Percentiles rank a stretch among this genome's conserved stretches.
Evolutionary conservation across 1,140 invertebrate species (phyloP).

Genomic region (Stegodyphus mimosarum): DNA sequence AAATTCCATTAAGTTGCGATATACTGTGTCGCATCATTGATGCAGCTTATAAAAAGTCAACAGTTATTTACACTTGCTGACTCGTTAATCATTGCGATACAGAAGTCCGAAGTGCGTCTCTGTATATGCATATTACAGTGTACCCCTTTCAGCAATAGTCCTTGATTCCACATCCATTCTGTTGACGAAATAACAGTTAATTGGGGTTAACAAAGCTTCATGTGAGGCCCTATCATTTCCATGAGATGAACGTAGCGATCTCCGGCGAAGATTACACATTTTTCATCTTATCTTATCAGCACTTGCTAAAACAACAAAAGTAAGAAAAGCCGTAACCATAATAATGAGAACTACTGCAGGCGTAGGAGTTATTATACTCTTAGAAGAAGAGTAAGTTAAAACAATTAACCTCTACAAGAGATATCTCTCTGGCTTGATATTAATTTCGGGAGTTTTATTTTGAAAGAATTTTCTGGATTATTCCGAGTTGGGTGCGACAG

Average conservation of each 20-base stretch:
- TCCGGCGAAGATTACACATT: conserved; percentile 50
- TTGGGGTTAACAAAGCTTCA: conserved; percentile 51
- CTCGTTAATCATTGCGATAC: too few relatives aligned
- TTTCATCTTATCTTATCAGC: conserved; percentile 47
- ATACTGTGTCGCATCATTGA: too few relatives aligned
- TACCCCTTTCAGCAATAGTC: not conserved
- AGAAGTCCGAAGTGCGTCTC: too few relatives aligned
- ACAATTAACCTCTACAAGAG: conserved; percentile 25
- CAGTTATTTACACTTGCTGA: too few relatives aligned
- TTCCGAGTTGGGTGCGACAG: too few relatives aligned
- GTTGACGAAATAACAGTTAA: conserved; percentile 40
- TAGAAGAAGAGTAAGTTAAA: conserved; percentile 27
- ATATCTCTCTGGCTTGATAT: too few relatives aligned
- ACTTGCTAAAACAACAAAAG: conserved; percentile 30
- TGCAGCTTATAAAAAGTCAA: too few relatives aligned
- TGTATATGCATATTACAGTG: too few relatives aligned
- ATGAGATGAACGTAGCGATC: conserved; percentile 3
- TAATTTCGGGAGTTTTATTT: too few relatives aligned
- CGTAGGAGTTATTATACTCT: conserved; percentile 45
- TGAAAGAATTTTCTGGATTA: too few relatives aligned
- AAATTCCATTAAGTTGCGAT: too few relatives aligned
- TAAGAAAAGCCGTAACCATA: conserved; percentile 5
- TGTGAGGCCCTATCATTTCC: conserved; percentile 46
- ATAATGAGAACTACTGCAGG: conserved; percentile 28
- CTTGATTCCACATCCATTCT: conserved; percentile 15